phyloP scores from a whole-genome alignment of 2,888 invertebrate species.

The Leptothorax acervorum region DNA sequence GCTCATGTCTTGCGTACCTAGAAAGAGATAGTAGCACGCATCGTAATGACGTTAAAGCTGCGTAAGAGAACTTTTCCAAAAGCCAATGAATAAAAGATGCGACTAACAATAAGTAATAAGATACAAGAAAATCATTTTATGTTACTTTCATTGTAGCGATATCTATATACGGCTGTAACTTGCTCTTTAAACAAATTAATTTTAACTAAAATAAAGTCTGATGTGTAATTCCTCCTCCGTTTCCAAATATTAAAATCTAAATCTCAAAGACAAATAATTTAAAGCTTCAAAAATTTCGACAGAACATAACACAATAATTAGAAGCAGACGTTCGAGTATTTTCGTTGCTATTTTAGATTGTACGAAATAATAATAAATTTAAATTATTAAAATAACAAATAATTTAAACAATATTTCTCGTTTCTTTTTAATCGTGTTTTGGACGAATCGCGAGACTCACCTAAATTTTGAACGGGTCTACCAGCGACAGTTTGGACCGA shows the following conservation, averaged over 20 bases:
- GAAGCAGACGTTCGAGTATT: neutral
- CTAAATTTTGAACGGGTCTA: constrained; percentile 51
- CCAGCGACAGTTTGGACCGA: constrained; percentile 69
- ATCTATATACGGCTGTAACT: neutral
- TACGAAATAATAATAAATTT: neutral
- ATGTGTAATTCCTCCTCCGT: neutral
- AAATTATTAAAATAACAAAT: neutral
- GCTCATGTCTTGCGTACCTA: constrained; percentile 22
- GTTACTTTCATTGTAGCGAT: neutral
- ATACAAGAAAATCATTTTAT: neutral
- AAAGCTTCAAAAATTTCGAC: neutral
- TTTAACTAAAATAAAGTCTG: neutral
- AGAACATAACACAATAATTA: neutral
- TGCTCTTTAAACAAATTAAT: neutral
- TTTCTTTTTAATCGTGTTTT: neutral
- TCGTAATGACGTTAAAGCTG: neutral
- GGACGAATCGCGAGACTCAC: constrained; percentile 36
- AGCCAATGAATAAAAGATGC: neutral
- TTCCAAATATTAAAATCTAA: neutral
- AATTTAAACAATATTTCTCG: neutral
- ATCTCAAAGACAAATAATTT: neutral
- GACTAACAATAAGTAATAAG: neutral
- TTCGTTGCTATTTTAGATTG: neutral
- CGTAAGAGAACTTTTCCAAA: neutral
- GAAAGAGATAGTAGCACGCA: constrained; percentile 9